phyloP scores from a whole-genome alignment of 2,888 invertebrate species.

The Lasioglossum villosulum region DNA sequence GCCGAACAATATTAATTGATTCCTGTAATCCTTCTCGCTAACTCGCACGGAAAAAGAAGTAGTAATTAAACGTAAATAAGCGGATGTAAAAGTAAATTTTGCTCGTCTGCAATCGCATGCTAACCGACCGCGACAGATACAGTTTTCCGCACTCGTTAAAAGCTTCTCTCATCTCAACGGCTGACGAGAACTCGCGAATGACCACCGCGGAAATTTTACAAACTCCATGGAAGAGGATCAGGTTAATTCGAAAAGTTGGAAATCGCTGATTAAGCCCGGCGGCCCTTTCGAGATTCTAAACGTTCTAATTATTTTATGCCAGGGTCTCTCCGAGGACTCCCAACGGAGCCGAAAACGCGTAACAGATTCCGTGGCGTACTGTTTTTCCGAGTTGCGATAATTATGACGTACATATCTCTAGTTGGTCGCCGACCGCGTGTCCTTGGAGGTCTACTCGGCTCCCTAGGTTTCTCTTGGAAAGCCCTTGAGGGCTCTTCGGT shows the following conservation, averaged over 20 bases:
- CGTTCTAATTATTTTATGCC: conserved; percentile 7
- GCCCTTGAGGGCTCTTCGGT: not conserved
- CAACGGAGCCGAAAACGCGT: not conserved
- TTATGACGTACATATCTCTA: not conserved
- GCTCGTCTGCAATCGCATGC: not conserved
- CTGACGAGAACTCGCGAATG: conserved; percentile 11
- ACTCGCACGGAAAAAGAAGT: not conserved
- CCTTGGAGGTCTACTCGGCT: not conserved
- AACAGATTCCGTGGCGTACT: not conserved
- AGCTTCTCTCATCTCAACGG: conserved; percentile 49
- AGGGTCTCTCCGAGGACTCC: not conserved
- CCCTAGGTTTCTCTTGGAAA: not conserved
- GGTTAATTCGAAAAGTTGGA: conserved; percentile 31
- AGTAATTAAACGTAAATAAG: not conserved
- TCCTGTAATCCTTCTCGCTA: not conserved
- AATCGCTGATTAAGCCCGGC: conserved; percentile 19
- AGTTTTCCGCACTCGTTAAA: conserved; percentile 54
- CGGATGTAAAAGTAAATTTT: not conserved
- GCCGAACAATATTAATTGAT: too few relatives aligned
- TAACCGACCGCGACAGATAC: conserved; percentile 35
- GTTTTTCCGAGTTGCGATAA: not conserved
- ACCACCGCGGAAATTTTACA: conserved; percentile 49
- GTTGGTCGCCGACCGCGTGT: not conserved
- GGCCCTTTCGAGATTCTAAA: not conserved
- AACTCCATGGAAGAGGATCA: conserved; percentile 31